Conservation (phyloP, 2,888 invertebrate genomes). For the Caenorhabditis japonica region DNA sequence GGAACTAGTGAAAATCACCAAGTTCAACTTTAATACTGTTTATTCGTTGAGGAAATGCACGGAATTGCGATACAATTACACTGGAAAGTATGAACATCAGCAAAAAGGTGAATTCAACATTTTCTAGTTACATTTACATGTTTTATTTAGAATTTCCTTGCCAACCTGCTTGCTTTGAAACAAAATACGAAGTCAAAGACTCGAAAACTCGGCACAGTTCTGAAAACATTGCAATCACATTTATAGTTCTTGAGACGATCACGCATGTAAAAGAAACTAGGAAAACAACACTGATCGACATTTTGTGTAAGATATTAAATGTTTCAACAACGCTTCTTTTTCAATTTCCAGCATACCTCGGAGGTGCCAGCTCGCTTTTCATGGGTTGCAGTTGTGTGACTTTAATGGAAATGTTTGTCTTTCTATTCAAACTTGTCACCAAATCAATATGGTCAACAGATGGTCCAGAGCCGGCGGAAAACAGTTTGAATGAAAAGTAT, state of each 20-base stretch:
- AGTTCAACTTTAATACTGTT: background rate
- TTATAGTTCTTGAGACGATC: slow-evolving; percentile 18
- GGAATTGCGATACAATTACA: slow-evolving; percentile 12
- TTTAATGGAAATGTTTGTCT: slow-evolving; percentile 64
- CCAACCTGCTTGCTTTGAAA: slow-evolving; percentile 40
- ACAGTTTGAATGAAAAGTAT: slow-evolving; percentile 26
- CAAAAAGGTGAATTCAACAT: slow-evolving; percentile 5
- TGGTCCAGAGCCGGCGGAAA: slow-evolving; percentile 38
- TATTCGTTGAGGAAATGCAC: slow-evolving; percentile 30
- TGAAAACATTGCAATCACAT: slow-evolving; percentile 14
- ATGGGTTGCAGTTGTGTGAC: slow-evolving; percentile 66
- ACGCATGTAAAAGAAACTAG: slow-evolving; percentile 27
- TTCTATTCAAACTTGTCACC: slow-evolving; percentile 58
- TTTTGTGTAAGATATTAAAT: slow-evolving; percentile 53
- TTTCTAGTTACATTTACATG: background rate
- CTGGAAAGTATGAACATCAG: slow-evolving; percentile 4
- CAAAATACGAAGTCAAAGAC: slow-evolving; percentile 13
- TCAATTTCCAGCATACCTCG: slow-evolving; percentile 52
- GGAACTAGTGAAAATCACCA: background rate
- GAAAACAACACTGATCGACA: slow-evolving; percentile 45
- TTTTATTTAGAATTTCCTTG: slow-evolving; percentile 29
- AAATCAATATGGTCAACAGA: slow-evolving; percentile 44
- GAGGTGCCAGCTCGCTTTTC: slow-evolving; percentile 62
- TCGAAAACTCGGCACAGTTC: slow-evolving; percentile 19
- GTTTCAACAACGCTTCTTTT: background rate